These are phyloP conservation scores for Dysdera silvatica DNA, from an alignment of 1,140 invertebrate genomes.

Conservation along the genomic window DNA sequence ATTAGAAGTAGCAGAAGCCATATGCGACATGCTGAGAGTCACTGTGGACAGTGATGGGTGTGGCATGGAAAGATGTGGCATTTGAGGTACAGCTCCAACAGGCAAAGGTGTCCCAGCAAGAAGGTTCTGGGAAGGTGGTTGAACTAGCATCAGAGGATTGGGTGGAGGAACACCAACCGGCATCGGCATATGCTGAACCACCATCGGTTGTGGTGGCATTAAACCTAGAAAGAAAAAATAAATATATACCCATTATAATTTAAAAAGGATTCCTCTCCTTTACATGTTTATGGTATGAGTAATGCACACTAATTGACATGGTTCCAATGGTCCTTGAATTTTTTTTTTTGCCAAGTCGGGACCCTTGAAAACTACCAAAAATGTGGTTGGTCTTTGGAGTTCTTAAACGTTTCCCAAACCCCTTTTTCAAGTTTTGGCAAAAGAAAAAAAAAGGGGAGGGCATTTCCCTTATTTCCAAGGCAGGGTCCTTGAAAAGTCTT, in stretches of 20 bases:
- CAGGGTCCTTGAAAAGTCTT: too few relatives aligned
- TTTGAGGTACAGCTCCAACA: not conserved
- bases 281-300: too few relatives aligned
- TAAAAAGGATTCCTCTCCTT: too few relatives aligned
- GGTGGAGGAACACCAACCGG: constrained; percentile 31
- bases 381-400: too few relatives aligned
- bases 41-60: not conserved
- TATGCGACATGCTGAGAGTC: not conserved
- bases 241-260: not conserved
- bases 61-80: not conserved
- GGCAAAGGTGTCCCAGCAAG: constrained; percentile 3
- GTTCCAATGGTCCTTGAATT: too few relatives aligned
- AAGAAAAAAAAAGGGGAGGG: too few relatives aligned
- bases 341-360: too few relatives aligned
- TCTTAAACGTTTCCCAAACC: too few relatives aligned
- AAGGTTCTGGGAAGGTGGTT: constrained; percentile 15
- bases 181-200: constrained; percentile 19
- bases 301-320: too few relatives aligned
- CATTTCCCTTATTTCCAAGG: too few relatives aligned
- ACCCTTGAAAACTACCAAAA: too few relatives aligned
- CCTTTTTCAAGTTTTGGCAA: too few relatives aligned
- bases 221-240: constrained; percentile 6
- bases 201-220: constrained; percentile 21
- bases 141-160: constrained; percentile 29
- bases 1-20: not conserved